Conservation (phyloP, 2,888 invertebrate species). For the Neuroscelio doddi region DNA sequence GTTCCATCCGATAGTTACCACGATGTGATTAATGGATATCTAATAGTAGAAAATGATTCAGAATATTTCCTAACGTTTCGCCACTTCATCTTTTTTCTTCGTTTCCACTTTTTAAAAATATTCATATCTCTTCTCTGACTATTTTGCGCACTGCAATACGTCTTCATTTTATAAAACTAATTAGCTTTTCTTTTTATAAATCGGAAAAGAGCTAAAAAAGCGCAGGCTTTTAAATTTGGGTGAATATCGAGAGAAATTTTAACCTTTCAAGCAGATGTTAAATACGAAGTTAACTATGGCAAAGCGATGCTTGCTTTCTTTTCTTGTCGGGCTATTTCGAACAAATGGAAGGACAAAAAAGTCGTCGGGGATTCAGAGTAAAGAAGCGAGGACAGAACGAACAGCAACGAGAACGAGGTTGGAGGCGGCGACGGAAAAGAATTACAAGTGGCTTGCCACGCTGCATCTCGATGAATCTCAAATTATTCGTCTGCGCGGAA, state of each 20-base stretch:
- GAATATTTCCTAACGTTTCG: not conserved
- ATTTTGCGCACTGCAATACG: not conserved
- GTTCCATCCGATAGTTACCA: slow-evolving; percentile 8
- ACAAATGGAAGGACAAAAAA: slow-evolving; percentile 63
- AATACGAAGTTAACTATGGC: slow-evolving; percentile 66
- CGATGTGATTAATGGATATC: slow-evolving; percentile 8
- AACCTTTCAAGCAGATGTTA: slow-evolving; percentile 65
- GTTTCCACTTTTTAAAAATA: too few species aligned
- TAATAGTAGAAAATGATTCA: not conserved
- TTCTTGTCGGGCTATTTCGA: slow-evolving; percentile 56
- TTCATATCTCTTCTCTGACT: too few species aligned
- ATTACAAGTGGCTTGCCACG: slow-evolving; percentile 68
- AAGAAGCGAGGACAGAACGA: slow-evolving; percentile 23
- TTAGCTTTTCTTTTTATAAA: slow-evolving; percentile 26
- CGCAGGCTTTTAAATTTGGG: slow-evolving; percentile 58
- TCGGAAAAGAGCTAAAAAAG: slow-evolving; percentile 44
- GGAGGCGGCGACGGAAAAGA: slow-evolving; percentile 62
- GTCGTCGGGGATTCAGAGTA: slow-evolving; percentile 45
- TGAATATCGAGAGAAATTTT: slow-evolving; percentile 67
- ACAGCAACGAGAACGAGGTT: slow-evolving; percentile 37
- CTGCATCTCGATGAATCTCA: slow-evolving; percentile 69
- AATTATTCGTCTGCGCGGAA: slow-evolving; percentile 63
- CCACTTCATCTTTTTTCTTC: not conserved
- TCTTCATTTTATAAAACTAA: not conserved
- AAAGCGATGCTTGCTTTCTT: slow-evolving; percentile 49